These are phyloP conservation scores for Okamejei kenojei DNA, from an alignment of 2,797 vertebrate species.

Conservation along the genomic window DNA sequence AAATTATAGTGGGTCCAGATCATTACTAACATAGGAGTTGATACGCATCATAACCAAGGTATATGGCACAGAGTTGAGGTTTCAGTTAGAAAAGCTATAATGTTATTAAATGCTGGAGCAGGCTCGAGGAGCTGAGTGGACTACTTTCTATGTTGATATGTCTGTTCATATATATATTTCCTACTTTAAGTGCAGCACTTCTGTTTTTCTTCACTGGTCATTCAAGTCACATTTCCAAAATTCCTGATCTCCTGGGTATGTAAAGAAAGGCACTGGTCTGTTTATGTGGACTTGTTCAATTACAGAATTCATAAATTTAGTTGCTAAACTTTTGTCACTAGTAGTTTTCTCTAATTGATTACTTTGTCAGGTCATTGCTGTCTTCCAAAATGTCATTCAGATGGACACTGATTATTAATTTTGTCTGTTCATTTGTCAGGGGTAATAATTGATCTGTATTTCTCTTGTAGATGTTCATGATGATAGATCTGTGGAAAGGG, in stretches of 20 bases:
- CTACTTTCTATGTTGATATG: too few relatives aligned
- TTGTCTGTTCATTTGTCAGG: background rate
- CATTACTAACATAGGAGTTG: too few relatives aligned
- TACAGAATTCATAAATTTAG: background rate
- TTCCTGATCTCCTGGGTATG: background rate
- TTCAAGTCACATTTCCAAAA: background rate
- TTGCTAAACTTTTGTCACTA: background rate
- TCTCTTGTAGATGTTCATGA: background rate
- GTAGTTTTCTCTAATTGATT: background rate
- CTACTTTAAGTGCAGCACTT: background rate
- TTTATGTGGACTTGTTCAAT: background rate
- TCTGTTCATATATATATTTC: too few relatives aligned
- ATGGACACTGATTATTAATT: background rate
- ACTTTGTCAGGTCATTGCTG: background rate
- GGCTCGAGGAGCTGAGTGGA: too few relatives aligned
- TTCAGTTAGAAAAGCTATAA: too few relatives aligned
- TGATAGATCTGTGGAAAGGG: constrained; percentile 38
- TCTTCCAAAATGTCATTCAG: background rate
- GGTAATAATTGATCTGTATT: background rate
- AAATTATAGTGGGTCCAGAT: too few relatives aligned
- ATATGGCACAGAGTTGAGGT: too few relatives aligned
- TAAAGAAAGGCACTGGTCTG: background rate
- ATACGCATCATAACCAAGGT: too few relatives aligned
- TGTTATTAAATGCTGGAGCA: too few relatives aligned
- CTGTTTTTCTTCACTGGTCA: background rate